Base-by-base conservation (phyloP, 1,140 invertebrate species). In the Melanaphis sacchari region DNA sequence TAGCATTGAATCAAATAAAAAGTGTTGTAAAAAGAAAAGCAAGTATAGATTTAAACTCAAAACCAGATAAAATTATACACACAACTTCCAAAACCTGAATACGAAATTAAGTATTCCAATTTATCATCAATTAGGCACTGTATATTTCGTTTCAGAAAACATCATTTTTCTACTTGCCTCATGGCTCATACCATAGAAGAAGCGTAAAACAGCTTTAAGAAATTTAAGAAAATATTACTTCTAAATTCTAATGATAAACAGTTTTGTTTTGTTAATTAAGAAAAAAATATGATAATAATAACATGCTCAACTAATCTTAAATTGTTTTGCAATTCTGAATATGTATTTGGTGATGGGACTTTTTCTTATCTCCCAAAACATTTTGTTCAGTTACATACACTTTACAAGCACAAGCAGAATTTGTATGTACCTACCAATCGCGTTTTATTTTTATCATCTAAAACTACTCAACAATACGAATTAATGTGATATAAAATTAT, bases 221-320 rank as follows among this genome's bases (percentile, higher is more conserved):
- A n/a, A 76, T 36, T 76, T 31, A 76, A 76, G 5, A 76, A 76
- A 26, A 54, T 26, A 26, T 54, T 54, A 26, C 52, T 54, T 54
- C 24, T n/a, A n/a, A n/a, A n/a, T n/a, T n/a, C n/a, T 76, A 76
- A n/a, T n/a, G 59, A 76, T 76, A 31, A 76, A 76, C n/a, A n/a
- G n/a, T 76, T 76, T 76, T 76, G n/a, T 76, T 76, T 76, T n/a
- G n/a, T 76, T n/a, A 76, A 76, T 76, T 31, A 76, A 76, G 59
- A 76, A 76, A 76, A 76, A 76, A 76, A 54, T 76, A 76, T 76
- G 59, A n/a, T 76, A 76, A 76, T 76, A 76, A 66, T 66, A n/a
- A 76, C 31, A 76, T 76, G 26, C n/a, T 76, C 59, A 76, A 54
- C 52, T 54, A 76, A 76, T 76, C 59, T 76, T 76, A 76, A 31